phyloP scores from a whole-genome alignment of 2,888 invertebrate species.

The Hirtodrosophila confusa region DNA sequence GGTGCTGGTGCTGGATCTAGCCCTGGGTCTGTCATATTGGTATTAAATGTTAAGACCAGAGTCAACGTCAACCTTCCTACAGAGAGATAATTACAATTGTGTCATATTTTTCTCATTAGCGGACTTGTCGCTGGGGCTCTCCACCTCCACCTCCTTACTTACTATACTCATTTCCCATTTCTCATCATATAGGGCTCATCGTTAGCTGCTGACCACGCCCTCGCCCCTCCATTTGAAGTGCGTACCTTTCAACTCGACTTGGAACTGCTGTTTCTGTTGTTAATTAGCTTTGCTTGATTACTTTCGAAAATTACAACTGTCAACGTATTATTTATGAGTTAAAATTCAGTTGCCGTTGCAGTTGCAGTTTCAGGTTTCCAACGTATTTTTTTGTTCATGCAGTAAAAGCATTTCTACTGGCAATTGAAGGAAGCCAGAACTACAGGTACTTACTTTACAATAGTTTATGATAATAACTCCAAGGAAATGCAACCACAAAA shows the following conservation, averaged over 20 bases:
- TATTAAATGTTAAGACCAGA: constrained; percentile 59
- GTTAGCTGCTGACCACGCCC: constrained; percentile 52
- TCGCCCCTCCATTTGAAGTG: constrained; percentile 34
- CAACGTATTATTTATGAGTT: constrained; percentile 77
- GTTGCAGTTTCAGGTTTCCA: constrained; percentile 15
- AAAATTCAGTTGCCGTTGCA: constrained; percentile 43
- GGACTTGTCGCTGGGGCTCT: constrained; percentile 33
- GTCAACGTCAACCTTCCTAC: constrained; percentile 27
- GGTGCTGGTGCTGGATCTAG: background rate
- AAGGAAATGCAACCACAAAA: constrained; percentile 4
- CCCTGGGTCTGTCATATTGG: constrained; percentile 60
- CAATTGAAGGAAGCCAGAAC: background rate
- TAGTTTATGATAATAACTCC: background rate
- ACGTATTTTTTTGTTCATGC: constrained; percentile 2
- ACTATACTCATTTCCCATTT: constrained; percentile 8
- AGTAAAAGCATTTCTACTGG: too few species aligned
- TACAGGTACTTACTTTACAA: background rate
- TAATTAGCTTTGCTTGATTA: constrained; percentile 81
- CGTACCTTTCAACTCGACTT: constrained; percentile 55
- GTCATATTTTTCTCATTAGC: constrained; percentile 80
- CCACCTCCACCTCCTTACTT: constrained; percentile 16
- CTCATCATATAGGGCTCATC: constrained; percentile 17
- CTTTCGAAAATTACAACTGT: constrained; percentile 81
- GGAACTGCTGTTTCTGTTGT: constrained; percentile 46
- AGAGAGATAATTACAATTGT: constrained; percentile 75